A percentile compares a stretch with the other conserved stretches of the same genome.
phyloP scores from a whole-genome alignment of 2,113 vertebrate species.

The Meleagris gallopavo region DNA sequence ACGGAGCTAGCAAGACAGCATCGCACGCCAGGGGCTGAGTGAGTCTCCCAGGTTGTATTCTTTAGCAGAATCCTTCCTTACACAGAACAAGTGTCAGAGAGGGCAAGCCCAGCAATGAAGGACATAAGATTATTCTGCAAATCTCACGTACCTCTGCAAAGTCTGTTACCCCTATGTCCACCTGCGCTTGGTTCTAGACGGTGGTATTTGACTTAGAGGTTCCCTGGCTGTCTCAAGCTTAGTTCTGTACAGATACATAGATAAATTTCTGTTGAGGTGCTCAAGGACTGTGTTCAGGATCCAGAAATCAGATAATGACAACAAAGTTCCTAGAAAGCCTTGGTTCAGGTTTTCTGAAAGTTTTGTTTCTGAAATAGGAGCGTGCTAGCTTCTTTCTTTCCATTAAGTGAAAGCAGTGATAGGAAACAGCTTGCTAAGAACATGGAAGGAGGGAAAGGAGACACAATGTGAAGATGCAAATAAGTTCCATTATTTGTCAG shows the following conservation, averaged over 20 bases:
- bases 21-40: background rate
- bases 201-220: background rate
- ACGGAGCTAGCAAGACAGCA: background rate
- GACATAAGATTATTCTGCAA: background rate
- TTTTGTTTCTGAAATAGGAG: fast-evolving
- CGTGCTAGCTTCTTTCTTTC: background rate
- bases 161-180: fast-evolving
- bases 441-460: fast-evolving
- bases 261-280: fast-evolving
- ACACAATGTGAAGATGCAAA: background rate
- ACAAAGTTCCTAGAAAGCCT: fast-evolving
- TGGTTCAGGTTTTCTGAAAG: fast-evolving
- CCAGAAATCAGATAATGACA: fast-evolving
- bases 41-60: background rate
- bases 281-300: fast-evolving
- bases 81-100: background rate
- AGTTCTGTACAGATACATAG: background rate
- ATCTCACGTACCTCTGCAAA: background rate
- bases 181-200: too few relatives aligned
- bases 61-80: background rate
- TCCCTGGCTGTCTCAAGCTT: background rate
- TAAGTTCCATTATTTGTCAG: background rate
- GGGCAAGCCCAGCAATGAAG: background rate
- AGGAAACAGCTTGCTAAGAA: background rate
- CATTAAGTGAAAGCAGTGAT: background rate